A percentile compares a stretch with the other conserved stretches of the same genome.
phyloP scores from a whole-genome alignment of 2,888 invertebrate species.

The Aleiodes alternator region DNA sequence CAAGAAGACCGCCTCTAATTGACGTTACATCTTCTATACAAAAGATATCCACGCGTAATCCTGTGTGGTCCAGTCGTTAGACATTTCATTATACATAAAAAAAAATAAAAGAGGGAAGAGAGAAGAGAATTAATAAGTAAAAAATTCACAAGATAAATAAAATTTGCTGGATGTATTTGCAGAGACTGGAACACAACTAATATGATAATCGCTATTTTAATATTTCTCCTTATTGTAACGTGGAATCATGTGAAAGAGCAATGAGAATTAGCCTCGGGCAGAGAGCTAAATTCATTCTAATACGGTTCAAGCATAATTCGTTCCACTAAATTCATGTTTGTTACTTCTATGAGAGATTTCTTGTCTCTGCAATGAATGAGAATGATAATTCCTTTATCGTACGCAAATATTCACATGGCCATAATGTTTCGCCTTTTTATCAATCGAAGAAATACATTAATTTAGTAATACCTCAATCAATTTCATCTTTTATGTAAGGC shows the following conservation, averaged over 20 bases:
- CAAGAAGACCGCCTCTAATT: constrained; percentile 14
- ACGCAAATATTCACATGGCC: too few relatives aligned
- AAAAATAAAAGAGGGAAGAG: background rate
- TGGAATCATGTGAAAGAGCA: constrained; percentile 15
- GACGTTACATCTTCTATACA: background rate
- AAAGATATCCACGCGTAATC: constrained; percentile 3
- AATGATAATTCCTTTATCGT: too few relatives aligned
- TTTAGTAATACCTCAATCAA: too few relatives aligned
- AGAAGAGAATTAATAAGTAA: background rate
- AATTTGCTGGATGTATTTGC: constrained; percentile 3
- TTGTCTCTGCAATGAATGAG: too few relatives aligned
- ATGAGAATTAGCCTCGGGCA: constrained; percentile 17
- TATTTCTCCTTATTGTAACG: constrained; percentile 21
- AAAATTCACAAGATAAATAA: constrained; percentile 8
- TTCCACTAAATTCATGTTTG: constrained; percentile 5
- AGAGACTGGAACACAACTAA: background rate
- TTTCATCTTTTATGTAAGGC: too few relatives aligned
- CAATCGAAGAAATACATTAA: too few relatives aligned
- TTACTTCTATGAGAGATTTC: background rate
- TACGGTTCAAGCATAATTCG: constrained; percentile 8
- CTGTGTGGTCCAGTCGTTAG: constrained; percentile 29
- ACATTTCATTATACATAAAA: constrained; percentile 7
- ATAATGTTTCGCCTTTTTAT: too few relatives aligned
- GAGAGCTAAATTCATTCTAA: constrained; percentile 19
- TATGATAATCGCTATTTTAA: constrained; percentile 33